Conservation (phyloP, 2,797 vertebrate genomes). For the Molossus molossus region DNA sequence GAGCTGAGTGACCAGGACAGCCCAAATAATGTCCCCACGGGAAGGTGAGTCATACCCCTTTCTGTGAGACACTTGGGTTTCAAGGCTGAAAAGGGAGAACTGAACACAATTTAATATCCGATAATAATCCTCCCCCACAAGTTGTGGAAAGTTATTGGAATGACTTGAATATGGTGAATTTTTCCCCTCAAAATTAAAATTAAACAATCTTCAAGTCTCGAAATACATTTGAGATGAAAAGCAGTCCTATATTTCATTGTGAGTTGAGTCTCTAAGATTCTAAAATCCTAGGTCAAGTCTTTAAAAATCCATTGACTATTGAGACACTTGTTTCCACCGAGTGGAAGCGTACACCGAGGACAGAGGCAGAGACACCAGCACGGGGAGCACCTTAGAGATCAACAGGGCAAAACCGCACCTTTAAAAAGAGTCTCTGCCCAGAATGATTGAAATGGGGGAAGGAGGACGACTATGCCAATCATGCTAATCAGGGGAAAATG, state of each 20-base stretch:
- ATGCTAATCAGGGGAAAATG: not conserved
- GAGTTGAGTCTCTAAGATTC: slow-evolving; percentile 42
- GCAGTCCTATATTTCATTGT: slow-evolving; percentile 46
- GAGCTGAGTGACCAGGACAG: not conserved
- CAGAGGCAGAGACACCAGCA: not conserved
- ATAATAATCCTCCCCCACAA: not conserved
- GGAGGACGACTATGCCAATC: not conserved
- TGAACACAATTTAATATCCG: not conserved
- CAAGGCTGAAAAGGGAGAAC: slow-evolving; percentile 24
- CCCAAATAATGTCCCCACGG: slow-evolving; percentile 24
- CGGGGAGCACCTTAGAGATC: not conserved
- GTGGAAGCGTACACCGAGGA: not conserved
- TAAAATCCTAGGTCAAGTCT: not conserved
- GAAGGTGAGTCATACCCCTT: not conserved
- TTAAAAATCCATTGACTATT: not conserved
- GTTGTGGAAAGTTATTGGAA: not conserved
- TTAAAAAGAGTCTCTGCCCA: not conserved
- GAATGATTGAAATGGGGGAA: not conserved
- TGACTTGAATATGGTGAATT: not conserved
- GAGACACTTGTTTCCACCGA: not conserved
- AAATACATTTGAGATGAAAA: slow-evolving; percentile 57
- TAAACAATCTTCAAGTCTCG: slow-evolving; percentile 28
- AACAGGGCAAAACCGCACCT: not conserved
- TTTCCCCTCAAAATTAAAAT: slow-evolving; percentile 44
- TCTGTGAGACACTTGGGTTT: slow-evolving; percentile 2